A percentile compares a stretch with the other conserved stretches of the same genome.
These are phyloP conservation scores for Pleuronectes platessa DNA, from an alignment of 2,113 vertebrate species.

Conservation along the genomic window DNA sequence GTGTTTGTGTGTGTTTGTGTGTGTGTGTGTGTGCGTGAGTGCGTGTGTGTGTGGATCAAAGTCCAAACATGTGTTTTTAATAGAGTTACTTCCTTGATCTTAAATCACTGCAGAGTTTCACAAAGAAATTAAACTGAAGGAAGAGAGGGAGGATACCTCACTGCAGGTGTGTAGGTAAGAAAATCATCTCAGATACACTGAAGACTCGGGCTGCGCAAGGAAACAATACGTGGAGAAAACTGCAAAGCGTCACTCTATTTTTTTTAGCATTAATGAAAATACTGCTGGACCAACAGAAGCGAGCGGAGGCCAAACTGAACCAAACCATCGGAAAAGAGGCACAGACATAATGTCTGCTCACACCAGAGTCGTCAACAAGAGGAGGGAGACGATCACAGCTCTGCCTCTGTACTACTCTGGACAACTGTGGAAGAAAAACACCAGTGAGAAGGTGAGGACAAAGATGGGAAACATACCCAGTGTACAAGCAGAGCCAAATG, in stretches of 20 bases:
- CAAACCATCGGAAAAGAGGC: not conserved
- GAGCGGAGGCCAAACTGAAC: not conserved
- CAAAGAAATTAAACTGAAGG: not conserved
- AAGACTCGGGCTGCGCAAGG: not conserved
- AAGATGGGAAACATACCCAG: not conserved
- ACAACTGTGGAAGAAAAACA: conserved; percentile 65
- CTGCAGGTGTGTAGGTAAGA: conserved; percentile 9
- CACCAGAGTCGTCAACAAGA: conserved; percentile 53
- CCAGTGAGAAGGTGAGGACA: conserved; percentile 59
- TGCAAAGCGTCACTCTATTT: too few species aligned
- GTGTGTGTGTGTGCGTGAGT: too few species aligned
- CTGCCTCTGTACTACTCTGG: conserved; percentile 76
- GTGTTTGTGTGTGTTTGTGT: too few species aligned
- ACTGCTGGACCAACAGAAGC: not conserved
- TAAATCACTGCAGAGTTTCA: conserved; percentile 35
- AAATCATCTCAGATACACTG: not conserved
- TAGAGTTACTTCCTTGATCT: not conserved
- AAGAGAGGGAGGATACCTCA: not conserved
- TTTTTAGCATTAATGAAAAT: too few species aligned
- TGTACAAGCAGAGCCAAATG: not conserved
- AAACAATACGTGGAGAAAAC: not conserved
- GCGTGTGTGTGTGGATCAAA: not conserved
- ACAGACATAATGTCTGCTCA: conserved; percentile 40
- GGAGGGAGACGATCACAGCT: conserved; percentile 65
- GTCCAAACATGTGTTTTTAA: not conserved